Evolutionary conservation across 2,888 invertebrate species (phyloP).

Genomic region (Pollenia griseotomentosa): DNA sequence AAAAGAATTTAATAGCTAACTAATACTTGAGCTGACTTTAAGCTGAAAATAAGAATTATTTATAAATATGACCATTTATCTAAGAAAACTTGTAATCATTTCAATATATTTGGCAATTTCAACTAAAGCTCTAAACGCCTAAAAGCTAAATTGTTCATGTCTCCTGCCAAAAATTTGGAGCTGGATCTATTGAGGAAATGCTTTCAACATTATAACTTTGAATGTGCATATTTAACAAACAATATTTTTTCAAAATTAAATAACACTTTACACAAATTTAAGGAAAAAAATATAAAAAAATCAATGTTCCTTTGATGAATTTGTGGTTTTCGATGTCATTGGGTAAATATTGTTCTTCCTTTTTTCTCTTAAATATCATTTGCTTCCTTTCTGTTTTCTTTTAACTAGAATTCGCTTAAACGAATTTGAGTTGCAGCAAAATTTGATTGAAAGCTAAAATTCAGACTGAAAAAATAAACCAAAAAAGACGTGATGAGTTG

Average conservation of each 20-base stretch:
- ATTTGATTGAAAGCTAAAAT: conserved; percentile 41
- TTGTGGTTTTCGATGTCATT: conserved; percentile 43
- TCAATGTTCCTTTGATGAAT: conserved; percentile 28
- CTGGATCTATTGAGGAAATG: no score
- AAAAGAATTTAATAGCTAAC: no score
- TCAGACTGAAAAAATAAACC: neutral
- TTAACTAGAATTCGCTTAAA: conserved; percentile 5
- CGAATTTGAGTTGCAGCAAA: neutral
- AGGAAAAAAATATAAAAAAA: conserved; percentile 6
- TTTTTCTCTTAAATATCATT: neutral
- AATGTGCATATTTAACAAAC: no score
- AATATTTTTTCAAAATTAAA: neutral
- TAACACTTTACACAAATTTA: neutral
- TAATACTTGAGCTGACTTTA: no score
- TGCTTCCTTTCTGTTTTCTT: neutral
- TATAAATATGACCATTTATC: no score
- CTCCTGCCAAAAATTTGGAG: no score
- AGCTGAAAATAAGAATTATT: no score
- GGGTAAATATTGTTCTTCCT: neutral
- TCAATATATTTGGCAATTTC: no score
- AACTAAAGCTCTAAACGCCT: no score
- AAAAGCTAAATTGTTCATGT: no score
- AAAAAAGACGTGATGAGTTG: conserved; percentile 22
- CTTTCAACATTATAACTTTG: no score
- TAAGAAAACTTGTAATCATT: no score